A percentile compares a stretch with the other conserved stretches of the same genome.
These are phyloP conservation scores for Poecile montanus DNA, from an alignment of 2,797 vertebrate species.

Conservation along the genomic window DNA sequence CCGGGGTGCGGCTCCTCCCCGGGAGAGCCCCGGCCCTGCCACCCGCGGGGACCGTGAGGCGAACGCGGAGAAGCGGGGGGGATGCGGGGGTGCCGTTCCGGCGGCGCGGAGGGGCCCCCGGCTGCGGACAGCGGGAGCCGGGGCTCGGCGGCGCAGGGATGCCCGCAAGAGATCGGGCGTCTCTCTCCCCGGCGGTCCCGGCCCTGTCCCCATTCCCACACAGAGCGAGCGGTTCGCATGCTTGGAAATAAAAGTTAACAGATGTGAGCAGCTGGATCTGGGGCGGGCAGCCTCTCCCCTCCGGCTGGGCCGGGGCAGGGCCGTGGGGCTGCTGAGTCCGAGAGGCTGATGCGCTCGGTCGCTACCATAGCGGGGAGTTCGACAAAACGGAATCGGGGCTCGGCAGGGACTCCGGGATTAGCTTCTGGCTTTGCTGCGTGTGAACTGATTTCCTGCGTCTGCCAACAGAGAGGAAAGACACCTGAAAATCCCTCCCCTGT, in stretches of 20 bases:
- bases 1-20: not conserved
- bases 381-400: not conserved
- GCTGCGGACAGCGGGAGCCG: not conserved
- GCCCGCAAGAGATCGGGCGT: not conserved
- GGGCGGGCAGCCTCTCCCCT: not conserved
- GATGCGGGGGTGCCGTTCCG: not conserved
- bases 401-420: not conserved
- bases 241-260: not conserved
- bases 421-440: not conserved
- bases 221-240: not conserved
- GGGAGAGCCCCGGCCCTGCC: not conserved
- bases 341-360: not conserved
- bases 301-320: not conserved
- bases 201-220: not conserved
- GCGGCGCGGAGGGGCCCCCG: not conserved
- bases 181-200: not conserved
- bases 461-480: not conserved
- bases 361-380: not conserved
- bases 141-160: not conserved
- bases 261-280: not conserved
- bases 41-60: rapidly evolving
- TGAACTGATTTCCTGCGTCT: not conserved
- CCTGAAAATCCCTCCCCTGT: not conserved
- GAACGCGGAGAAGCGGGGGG: not conserved
- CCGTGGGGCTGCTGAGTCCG: not conserved